phyloP scores from a whole-genome alignment of 2,113 vertebrate species.

The Lepisosteus oculatus region DNA sequence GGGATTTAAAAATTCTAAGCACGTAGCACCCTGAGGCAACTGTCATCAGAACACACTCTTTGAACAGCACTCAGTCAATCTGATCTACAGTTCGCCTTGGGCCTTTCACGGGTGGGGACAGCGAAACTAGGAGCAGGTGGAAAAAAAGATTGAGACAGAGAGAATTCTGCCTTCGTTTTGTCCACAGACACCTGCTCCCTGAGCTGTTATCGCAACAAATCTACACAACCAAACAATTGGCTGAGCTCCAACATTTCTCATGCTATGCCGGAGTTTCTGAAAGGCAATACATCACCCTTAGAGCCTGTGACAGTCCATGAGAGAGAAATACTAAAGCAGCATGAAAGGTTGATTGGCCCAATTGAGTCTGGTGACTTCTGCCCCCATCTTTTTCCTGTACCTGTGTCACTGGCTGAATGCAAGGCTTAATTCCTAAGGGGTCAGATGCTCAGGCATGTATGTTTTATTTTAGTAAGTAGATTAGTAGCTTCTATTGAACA shows the following conservation, averaged over 20 bases:
- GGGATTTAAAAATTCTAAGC: constrained; percentile 71
- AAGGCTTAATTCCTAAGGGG: neutral
- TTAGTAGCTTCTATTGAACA: too few species aligned
- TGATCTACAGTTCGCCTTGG: constrained; percentile 9
- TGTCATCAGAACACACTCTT: constrained; percentile 43
- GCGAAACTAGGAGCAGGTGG: constrained; percentile 6
- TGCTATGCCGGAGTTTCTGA: neutral
- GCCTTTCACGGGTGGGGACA: constrained; percentile 1
- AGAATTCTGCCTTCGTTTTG: neutral
- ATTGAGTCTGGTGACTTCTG: neutral
- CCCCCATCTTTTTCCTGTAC: neutral
- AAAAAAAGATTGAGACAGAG: constrained; percentile 14
- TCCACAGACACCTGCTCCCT: constrained; percentile 24
- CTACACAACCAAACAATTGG: neutral
- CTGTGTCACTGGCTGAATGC: neutral
- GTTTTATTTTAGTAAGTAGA: too few species aligned
- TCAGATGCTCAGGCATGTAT: too few species aligned
- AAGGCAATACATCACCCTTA: constrained; percentile 1
- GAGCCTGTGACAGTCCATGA: neutral
- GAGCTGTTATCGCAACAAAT: constrained; percentile 1
- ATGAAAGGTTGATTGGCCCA: neutral
- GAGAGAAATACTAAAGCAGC: neutral
- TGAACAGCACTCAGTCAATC: constrained; percentile 42
- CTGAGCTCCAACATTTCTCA: neutral
- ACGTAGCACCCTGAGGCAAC: constrained; percentile 67